Evolutionary conservation across 2,888 invertebrate species (phyloP).

Genomic region (Dicyrtoma fusca): DNA sequence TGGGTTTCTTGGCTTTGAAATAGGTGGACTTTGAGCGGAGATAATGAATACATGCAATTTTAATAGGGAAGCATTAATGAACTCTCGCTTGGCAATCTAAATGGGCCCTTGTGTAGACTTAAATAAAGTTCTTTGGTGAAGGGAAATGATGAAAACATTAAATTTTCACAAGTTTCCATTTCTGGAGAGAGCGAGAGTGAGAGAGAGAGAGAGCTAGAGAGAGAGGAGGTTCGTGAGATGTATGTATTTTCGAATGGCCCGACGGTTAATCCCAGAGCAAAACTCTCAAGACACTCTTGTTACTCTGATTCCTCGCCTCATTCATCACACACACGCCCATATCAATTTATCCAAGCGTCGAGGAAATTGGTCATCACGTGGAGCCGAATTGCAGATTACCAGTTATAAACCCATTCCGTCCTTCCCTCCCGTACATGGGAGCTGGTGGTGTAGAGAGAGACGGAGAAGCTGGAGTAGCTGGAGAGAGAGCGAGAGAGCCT

Average conservation of each 20-base stretch:
- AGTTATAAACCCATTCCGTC: slow-evolving; percentile 34
- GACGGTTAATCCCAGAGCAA: slow-evolving; percentile 22
- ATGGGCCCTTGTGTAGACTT: slow-evolving; percentile 48
- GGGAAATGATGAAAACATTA: slow-evolving; percentile 51
- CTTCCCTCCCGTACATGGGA: not conserved
- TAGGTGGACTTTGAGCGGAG: slow-evolving; percentile 29
- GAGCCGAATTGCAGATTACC: slow-evolving; percentile 29
- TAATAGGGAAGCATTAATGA: slow-evolving; percentile 50
- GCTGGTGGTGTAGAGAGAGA: too few relatives aligned
- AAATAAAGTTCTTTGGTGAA: slow-evolving; percentile 49
- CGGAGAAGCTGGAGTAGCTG: too few relatives aligned
- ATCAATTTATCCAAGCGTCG: slow-evolving; percentile 27
- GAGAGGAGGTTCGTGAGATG: too few relatives aligned
- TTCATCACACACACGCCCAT: slow-evolving; percentile 33
- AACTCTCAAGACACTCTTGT: slow-evolving; percentile 35
- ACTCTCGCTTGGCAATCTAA: slow-evolving; percentile 44
- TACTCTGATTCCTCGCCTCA: slow-evolving; percentile 33
- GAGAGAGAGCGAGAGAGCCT: too few relatives aligned
- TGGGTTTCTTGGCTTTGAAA: not conserved
- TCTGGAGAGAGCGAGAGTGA: too few relatives aligned
- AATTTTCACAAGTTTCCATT: slow-evolving; percentile 49
- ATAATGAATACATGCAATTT: slow-evolving; percentile 48
- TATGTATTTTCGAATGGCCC: slow-evolving; percentile 17
- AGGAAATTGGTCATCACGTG: slow-evolving; percentile 38
- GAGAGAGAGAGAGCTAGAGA: too few relatives aligned